Percentiles rank a stretch among this genome's conserved stretches.
phyloP scores from a whole-genome alignment of 2,113 vertebrate genomes.

The Microcebus lehilahytsara region DNA sequence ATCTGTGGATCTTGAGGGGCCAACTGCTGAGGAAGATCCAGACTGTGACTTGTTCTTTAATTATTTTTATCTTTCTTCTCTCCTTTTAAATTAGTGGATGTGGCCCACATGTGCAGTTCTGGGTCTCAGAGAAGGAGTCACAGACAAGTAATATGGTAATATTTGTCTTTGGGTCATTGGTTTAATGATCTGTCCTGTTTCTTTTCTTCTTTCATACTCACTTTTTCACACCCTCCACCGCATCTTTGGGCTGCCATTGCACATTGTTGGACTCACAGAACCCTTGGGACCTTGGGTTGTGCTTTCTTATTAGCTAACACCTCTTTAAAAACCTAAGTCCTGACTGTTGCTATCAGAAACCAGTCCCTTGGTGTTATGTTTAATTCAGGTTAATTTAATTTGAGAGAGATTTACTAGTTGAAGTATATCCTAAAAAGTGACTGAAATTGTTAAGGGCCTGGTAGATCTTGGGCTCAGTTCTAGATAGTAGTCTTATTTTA shows the following conservation, averaged over 20 bases:
- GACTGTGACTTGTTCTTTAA: neutral
- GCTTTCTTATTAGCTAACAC: neutral
- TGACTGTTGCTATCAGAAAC: neutral
- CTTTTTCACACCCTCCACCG: neutral
- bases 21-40: neutral
- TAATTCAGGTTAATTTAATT: slow-evolving; percentile 46
- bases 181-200: slow-evolving; percentile 5
- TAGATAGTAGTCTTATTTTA: slow-evolving; percentile 42
- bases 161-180: neutral
- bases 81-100: slow-evolving; percentile 23
- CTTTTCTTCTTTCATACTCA: neutral
- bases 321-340: slow-evolving; percentile 2
- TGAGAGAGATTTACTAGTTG: neutral
- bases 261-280: neutral
- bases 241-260: neutral
- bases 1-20: neutral
- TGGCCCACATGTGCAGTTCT: neutral
- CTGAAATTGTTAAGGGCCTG: neutral
- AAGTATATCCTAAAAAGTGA: slow-evolving; percentile 37
- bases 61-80: neutral
- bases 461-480: neutral
- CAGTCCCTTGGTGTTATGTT: neutral
- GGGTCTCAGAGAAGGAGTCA: neutral
- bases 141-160: neutral
- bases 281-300: neutral